Conservation (phyloP, 2,888 invertebrate genomes). For the Trissolcus brochymenae region DNA sequence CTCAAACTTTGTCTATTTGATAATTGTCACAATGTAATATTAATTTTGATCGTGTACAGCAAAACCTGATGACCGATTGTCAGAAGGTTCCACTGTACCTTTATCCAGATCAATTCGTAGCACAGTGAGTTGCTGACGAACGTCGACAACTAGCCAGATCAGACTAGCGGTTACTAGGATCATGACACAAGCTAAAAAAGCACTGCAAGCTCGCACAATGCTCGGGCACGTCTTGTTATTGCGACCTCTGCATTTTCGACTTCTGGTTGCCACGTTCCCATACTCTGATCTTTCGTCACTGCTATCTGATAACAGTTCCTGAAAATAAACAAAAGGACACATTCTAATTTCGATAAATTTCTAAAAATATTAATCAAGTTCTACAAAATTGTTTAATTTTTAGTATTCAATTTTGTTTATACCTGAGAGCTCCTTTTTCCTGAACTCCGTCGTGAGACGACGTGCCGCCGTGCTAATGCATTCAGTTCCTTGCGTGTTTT, state of each 20-base stretch:
- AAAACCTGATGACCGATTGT: constrained; percentile 28
- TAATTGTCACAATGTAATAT: background rate
- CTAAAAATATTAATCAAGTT: too few relatives aligned
- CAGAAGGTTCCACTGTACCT: constrained; percentile 76
- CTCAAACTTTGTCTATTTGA: constrained; percentile 7
- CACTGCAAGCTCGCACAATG: constrained; percentile 80
- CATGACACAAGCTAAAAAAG: constrained; percentile 80
- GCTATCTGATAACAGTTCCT: constrained; percentile 82
- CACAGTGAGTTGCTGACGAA: constrained; percentile 82
- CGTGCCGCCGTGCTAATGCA: constrained; percentile 81
- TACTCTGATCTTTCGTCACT: constrained; percentile 80
- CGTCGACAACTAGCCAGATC: constrained; percentile 83
- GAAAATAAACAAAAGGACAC: constrained; percentile 59
- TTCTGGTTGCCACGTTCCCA: constrained; percentile 70
- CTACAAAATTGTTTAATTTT: too few relatives aligned
- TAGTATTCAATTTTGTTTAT: constrained; percentile 12
- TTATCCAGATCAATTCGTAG: constrained; percentile 82
- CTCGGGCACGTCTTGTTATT: constrained; percentile 77
- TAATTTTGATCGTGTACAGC: constrained; percentile 17
- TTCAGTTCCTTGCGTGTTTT: constrained; percentile 86
- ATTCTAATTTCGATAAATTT: background rate
- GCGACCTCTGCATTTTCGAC: constrained; percentile 68
- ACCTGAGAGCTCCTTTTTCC: constrained; percentile 74
- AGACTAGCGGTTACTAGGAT: constrained; percentile 82
- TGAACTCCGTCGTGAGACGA: constrained; percentile 74